Percentiles rank a stretch among this genome's conserved stretches.
Evolutionary conservation across 2,888 invertebrate species (phyloP).

Genomic region (Hypsopygia costalis): DNA sequence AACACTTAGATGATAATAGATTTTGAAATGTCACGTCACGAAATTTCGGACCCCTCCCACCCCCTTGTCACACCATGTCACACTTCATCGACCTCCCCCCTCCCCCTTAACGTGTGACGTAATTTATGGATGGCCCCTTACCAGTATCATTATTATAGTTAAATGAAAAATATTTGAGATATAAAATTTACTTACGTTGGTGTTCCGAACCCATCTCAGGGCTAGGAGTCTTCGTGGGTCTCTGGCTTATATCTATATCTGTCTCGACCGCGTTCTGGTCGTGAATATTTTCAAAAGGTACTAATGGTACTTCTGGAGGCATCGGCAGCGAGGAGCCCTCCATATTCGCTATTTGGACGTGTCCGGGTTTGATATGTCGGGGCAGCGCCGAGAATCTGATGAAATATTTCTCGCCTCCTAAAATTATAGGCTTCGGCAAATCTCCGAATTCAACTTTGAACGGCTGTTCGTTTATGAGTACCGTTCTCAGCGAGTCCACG

Average conservation of each 20-base stretch:
- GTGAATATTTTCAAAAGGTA: constrained; percentile 28
- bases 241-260: constrained; percentile 29
- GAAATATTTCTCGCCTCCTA: constrained; percentile 89
- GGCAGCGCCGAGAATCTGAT: constrained; percentile 90
- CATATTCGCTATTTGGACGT: constrained; percentile 86
- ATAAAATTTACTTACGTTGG: constrained; percentile 57
- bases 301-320: constrained; percentile 22
- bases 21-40: no score
- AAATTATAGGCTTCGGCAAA: constrained; percentile 87
- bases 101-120: no score
- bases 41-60: no score
- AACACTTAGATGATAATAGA: no score
- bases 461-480: constrained; percentile 88
- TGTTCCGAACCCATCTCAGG: constrained; percentile 51
- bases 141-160: no score
- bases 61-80: no score
- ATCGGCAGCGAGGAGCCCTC: constrained; percentile 71
- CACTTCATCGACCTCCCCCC: no score
- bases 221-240: constrained; percentile 53
- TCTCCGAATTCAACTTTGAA: constrained; percentile 92
- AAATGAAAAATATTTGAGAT: no score
- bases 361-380: constrained; percentile 85
- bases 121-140: no score
- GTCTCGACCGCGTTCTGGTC: constrained; percentile 42
- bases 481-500: constrained; percentile 87